phyloP scores from a whole-genome alignment of 2,113 vertebrate species.

The Hassar affinis region DNA sequence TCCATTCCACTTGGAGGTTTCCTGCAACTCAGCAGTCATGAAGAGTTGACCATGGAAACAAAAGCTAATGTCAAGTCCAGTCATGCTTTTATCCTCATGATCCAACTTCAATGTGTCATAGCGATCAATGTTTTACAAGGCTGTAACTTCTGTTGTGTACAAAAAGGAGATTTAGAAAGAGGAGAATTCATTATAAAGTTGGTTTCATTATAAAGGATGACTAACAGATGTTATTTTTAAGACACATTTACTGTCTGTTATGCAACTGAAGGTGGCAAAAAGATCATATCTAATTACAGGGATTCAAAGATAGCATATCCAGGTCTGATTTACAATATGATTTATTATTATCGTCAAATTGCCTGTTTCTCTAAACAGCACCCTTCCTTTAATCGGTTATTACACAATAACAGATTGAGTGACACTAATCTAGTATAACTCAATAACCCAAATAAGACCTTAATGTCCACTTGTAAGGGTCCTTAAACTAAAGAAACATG shows the following conservation, averaged over 20 bases:
- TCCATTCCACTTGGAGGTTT: slow-evolving; percentile 60
- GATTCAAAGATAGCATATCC: neutral
- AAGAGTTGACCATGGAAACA: slow-evolving; percentile 52
- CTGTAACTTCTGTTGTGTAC: slow-evolving; percentile 21
- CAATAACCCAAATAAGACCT: neutral
- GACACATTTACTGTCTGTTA: neutral
- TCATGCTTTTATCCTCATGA: slow-evolving; percentile 49
- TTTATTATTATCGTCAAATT: neutral
- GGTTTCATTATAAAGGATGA: neutral
- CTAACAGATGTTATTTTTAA: neutral
- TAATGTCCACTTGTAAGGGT: neutral
- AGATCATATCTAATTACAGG: neutral
- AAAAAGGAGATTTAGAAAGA: neutral
- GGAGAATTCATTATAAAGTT: neutral
- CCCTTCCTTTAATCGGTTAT: neutral
- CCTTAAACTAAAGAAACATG: neutral
- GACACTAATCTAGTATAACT: neutral
- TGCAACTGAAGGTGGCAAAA: neutral
- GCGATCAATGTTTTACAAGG: slow-evolving; percentile 56
- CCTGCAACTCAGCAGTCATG: slow-evolving; percentile 51
- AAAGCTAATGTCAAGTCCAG: slow-evolving; percentile 53
- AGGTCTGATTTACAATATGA: neutral
- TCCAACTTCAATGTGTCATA: slow-evolving; percentile 59
- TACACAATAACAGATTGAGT: neutral
- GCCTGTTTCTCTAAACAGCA: neutral